These are phyloP conservation scores for Gila orcuttii DNA, from an alignment of 2,113 vertebrate genomes.

Conservation along the genomic window DNA sequence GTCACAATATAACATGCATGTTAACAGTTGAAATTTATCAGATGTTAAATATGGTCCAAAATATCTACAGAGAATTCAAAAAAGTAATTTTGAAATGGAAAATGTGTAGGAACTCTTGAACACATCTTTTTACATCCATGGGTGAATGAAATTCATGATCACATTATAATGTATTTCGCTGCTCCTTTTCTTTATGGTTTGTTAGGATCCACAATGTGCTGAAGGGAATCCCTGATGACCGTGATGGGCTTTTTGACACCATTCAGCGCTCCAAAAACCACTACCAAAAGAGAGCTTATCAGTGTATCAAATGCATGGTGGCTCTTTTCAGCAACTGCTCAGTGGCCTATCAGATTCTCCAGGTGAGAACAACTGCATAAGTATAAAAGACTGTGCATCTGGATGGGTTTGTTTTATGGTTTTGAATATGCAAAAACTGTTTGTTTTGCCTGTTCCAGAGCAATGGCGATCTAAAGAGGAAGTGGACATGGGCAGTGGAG, in stretches of 20 bases:
- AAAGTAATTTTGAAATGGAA: too few species aligned
- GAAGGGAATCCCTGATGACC: constrained; percentile 97
- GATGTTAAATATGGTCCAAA: too few species aligned
- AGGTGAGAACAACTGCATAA: constrained; percentile 74
- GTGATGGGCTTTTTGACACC: constrained; percentile 98
- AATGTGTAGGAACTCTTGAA: too few species aligned
- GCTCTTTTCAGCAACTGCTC: constrained; percentile 98
- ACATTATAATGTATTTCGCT: neutral
- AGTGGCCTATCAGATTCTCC: constrained; percentile 98
- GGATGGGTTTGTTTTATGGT: neutral
- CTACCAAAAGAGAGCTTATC: constrained; percentile 99
- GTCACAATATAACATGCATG: too few species aligned
- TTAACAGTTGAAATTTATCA: too few species aligned
- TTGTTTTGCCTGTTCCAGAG: constrained; percentile 77
- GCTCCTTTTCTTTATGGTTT: constrained; percentile 27
- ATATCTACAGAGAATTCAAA: too few species aligned
- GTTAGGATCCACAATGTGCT: constrained; percentile 97
- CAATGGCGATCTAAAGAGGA: constrained; percentile 97
- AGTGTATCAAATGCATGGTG: constrained; percentile 99
- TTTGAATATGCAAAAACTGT: neutral
- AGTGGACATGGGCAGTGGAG: constrained; percentile 99
- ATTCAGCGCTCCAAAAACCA: constrained; percentile 99
- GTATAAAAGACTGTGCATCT: neutral
- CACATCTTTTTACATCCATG: neutral
- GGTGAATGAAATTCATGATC: neutral